Conservation (phyloP, 53 echinoderm and acorn worm genomes). For the Antedon mediterranea region DNA sequence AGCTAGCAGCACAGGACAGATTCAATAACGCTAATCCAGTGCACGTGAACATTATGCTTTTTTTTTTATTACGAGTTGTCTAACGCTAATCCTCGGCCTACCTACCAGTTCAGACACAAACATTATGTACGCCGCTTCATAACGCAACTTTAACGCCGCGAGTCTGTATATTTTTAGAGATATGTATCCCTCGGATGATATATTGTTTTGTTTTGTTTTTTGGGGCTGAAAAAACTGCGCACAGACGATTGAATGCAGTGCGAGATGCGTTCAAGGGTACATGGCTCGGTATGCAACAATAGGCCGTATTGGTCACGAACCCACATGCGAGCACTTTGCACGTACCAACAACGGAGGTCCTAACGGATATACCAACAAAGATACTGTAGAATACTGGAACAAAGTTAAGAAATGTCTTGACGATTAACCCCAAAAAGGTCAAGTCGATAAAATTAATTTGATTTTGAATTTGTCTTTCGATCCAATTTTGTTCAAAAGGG, state of each 20-base stretch:
- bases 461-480: no score
- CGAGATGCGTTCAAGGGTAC: constrained; percentile 47
- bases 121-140: no score
- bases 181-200: not conserved
- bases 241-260: constrained; percentile 32
- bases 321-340: constrained; percentile 68
- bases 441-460: no score
- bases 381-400: constrained; percentile 32
- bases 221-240: constrained; percentile 71
- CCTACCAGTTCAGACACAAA: no score
- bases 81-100: no score
- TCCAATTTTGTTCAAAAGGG: no score
- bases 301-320: constrained; percentile 35
- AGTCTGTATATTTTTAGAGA: not conserved
- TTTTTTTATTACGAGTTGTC: no score
- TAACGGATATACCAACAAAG: constrained; percentile 30
- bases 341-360: constrained; percentile 88
- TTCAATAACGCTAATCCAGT: no score
- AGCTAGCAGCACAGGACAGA: no score
- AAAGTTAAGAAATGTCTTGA: constrained; percentile 41
- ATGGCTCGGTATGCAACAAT: constrained; percentile 48
- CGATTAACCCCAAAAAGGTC: no score
- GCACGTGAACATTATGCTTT: no score
- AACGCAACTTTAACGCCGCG: no score
- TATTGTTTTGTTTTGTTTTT: not conserved